Evolutionary conservation across 2,113 vertebrate genomes (phyloP), one percentile per base, ranked within the genome.

Genomic region (Dicaeum eximium): DNA sequence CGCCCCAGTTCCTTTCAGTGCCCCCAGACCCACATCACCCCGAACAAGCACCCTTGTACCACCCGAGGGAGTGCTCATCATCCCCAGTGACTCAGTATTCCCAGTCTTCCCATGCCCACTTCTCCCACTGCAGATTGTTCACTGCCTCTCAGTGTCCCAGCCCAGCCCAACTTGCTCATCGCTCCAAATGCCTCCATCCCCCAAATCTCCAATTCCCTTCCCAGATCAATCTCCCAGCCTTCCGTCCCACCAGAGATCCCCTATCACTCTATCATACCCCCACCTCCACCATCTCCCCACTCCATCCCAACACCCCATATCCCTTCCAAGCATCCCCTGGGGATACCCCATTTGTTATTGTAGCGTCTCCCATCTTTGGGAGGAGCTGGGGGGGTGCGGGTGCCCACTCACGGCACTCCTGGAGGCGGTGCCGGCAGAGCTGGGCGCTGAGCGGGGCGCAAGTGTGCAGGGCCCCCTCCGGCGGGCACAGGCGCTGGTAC

Each of bases 401-500:
- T 67, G 60, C 45, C 53, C 84, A 96, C 97, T 97, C 92, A 98
- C 97, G 92, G 95, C 97, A 97, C 84, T 97, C 97, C 80, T 97
- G 96, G 24, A 98, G 95, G 72, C 95, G 96, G 28, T 65, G 96
- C 45, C 2, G 95, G 80, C 97, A 98, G 44, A 95, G 95, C 13
- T 48, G 95, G 45, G 87, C 67, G 11, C 94, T 95, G 72, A 96
- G 79, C 0, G 2, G 73, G 57, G 70, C 0, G 11, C 96, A 96
- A 45, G 21, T 4, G 33, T 96, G 50, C 60, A 54, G 57, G 33
- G 61, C 9, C 97, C 95, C 62, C 38, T 45, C 10, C 9, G 96
- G 30, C 79, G 42, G 97, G 81, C 99, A 99, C 75, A 98, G 98
- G 9, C 37, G 97, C 78, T 97, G 98, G 93, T 99, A 99, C 94